Base-by-base conservation (phyloP, 2,888 invertebrate genomes). In the Cataglyphis livida region DNA sequence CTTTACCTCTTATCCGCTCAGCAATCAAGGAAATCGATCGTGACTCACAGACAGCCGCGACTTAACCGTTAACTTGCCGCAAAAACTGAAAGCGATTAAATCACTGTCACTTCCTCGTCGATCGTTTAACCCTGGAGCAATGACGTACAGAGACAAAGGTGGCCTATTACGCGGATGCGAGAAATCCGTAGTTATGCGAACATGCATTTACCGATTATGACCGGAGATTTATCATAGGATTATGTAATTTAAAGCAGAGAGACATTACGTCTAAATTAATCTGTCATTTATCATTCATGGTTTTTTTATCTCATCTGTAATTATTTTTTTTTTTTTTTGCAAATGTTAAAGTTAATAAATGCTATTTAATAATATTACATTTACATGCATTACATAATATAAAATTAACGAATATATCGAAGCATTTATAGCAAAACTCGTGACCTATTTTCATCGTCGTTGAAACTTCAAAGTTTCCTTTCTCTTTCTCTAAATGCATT, bases 81-180 rank as follows among this genome's bases (percentile, higher is more conserved):
- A 74, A 87, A 85, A 87, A 84, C 81, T 68, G 76, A 89, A 82
- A 84, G 83, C 71, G 87, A 91, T 91, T 83, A 83, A 89, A 87
- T 85, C 87, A 85, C 86, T 79, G 88, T 85, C 81, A 83, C 88
- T 89, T 90, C 86, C 86, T 71, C 32, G 79, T 59, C 76, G 84
- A 84, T 62, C 86, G 70, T 88, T 90, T 90, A 90, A 90, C 89
- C 89, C 86, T 76, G 82, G 25, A 89, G 81, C 86, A 85, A 84
- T 90, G 89, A 90, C 89, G 89, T 82, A 83, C 82, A 84, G 74
- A 44, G 44, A 83, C 84, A 85, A 71, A 79, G 32, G 57, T 71
- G 57, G 57, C 41, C 18, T 70, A 21, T 41, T 44, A 51, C 57
- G 28, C 18, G 25, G 18, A 68, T 12, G 15, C 21, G n/a, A 68